A percentile compares a stretch with the other conserved stretches of the same genome.
phyloP scores from a whole-genome alignment of 2,797 vertebrate genomes.

The Passerculus sandwichensis region DNA sequence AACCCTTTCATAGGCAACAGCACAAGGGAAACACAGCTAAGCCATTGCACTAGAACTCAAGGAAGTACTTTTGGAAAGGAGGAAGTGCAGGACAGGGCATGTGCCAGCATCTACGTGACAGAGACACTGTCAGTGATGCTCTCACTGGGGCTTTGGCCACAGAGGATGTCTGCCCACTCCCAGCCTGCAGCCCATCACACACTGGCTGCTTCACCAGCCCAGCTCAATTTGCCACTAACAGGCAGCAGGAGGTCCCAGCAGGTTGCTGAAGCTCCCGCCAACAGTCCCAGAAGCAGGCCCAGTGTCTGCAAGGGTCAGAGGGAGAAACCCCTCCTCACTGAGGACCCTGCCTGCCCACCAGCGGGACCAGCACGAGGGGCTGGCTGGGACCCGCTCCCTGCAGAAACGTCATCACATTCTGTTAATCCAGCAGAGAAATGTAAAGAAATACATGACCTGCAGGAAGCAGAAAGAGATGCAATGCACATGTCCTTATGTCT shows the following conservation, averaged over 20 bases:
- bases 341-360: not conserved
- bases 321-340: fast-evolving
- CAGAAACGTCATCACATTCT: fast-evolving
- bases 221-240: not conserved
- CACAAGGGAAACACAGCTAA: not conserved
- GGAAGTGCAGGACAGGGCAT: not conserved
- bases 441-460: not conserved
- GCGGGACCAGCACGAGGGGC: fast-evolving
- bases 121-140: not conserved
- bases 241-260: not conserved
- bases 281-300: not conserved
- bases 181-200: not conserved
- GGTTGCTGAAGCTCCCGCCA: not conserved
- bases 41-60: not conserved
- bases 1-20: not conserved
- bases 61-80: not conserved
- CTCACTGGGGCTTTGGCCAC: not conserved
- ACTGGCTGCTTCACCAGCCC: not conserved
- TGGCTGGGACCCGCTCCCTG: not conserved
- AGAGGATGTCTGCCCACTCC: not conserved
- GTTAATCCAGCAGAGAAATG: not conserved
- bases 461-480: not conserved
- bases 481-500: fast-evolving
- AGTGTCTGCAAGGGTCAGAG: not conserved
- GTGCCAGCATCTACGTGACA: not conserved